Conservation (phyloP, 1,140 invertebrate genomes). For the Tetramorium alpestre region DNA sequence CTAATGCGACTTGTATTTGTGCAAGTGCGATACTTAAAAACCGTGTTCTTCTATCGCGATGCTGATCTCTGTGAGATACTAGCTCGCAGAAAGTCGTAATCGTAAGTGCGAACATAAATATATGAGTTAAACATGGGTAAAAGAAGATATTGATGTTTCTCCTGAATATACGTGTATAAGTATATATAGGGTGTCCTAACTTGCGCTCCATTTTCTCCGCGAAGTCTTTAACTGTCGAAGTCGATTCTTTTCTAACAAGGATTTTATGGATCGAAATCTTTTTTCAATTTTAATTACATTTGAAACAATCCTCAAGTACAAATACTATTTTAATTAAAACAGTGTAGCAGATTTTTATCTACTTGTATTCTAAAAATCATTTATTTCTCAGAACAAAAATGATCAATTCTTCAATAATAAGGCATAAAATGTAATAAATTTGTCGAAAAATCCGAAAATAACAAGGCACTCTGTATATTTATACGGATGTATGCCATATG, state of each 20-base stretch:
- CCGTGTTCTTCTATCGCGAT: slow-evolving; percentile 60
- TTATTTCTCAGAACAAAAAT: not conserved
- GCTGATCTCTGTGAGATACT: slow-evolving; percentile 55
- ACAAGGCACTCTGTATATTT: not conserved
- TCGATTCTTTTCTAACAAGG: not conserved
- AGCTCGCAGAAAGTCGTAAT: slow-evolving; percentile 48
- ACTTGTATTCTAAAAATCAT: not conserved
- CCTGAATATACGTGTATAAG: not conserved
- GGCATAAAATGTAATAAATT: not conserved
- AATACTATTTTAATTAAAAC: not conserved
- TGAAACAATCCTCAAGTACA: not conserved
- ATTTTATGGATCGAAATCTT: not conserved
- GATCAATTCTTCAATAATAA: not conserved
- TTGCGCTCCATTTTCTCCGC: not conserved
- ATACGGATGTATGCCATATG: slow-evolving; percentile 8
- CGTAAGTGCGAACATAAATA: slow-evolving; percentile 12
- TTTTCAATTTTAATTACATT: not conserved
- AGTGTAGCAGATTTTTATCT: not conserved
- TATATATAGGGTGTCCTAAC: not conserved
- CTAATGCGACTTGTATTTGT: slow-evolving; percentile 64
- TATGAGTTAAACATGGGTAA: not conserved
- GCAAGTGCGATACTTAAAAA: slow-evolving; percentile 63
- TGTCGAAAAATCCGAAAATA: slow-evolving; percentile 7
- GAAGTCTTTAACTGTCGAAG: not conserved
- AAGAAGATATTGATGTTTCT: not conserved